Evolutionary conservation across 2,888 invertebrate genomes (phyloP).

Genomic region (Sphinx pinastri): DNA sequence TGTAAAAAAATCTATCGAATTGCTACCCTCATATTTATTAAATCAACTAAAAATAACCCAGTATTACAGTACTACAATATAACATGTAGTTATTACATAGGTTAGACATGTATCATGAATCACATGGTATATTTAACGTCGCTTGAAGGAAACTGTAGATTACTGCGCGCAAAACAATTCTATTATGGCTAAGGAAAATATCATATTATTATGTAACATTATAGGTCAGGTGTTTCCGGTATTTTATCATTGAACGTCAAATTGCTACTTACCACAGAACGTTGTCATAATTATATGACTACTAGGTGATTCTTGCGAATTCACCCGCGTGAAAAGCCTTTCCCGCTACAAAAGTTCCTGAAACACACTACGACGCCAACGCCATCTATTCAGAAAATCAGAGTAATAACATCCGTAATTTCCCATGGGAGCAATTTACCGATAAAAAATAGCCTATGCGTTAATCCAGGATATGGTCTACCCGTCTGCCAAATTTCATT

Average conservation of each 20-base stretch:
- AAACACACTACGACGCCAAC: background rate
- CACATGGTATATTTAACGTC: conserved; percentile 18
- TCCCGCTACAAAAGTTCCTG: background rate
- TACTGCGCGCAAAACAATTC: conserved; percentile 5
- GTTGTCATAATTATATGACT: background rate
- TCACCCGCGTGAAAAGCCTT: no score
- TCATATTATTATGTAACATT: conserved; percentile 29
- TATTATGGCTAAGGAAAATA: conserved; percentile 34
- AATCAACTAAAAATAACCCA: background rate
- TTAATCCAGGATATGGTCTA: no score
- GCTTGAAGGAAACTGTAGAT: conserved; percentile 3
- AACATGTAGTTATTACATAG: background rate
- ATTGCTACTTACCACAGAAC: background rate
- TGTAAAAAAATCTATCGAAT: no score
- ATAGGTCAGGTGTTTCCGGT: conserved; percentile 42
- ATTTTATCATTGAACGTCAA: background rate
- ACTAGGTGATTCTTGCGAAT: no score
- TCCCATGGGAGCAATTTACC: no score
- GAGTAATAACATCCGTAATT: no score
- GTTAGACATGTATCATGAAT: background rate
- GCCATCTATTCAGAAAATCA: no score
- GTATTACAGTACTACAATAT: background rate
- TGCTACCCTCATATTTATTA: no score
- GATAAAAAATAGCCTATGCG: no score
- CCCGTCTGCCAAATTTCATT: no score